phyloP scores from a whole-genome alignment of 1,140 invertebrate species.

The Orchestia grillus region DNA sequence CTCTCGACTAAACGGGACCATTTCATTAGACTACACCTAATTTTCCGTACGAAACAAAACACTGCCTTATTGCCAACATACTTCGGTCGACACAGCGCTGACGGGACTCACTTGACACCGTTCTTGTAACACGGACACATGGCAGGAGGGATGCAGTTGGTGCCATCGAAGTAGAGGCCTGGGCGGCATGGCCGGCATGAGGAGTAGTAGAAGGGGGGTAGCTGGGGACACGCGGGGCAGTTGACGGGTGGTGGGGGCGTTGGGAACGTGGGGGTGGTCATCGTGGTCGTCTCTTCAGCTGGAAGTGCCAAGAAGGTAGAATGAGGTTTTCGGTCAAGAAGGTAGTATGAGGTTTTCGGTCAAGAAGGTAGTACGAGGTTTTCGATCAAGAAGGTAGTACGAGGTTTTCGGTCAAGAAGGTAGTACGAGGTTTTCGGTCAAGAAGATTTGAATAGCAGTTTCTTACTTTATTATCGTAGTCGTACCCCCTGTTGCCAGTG shows the following conservation, averaged over 20 bases:
- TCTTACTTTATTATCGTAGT: too few relatives aligned
- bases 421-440: too few relatives aligned
- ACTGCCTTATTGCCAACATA: not conserved
- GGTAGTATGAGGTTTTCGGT: too few relatives aligned
- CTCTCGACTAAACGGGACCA: not conserved
- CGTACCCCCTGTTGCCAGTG: too few relatives aligned
- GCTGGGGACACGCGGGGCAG: conserved; percentile 73
- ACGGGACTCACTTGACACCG: conserved; percentile 77
- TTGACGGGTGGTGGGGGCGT: conserved; percentile 69
- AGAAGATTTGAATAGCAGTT: too few relatives aligned
- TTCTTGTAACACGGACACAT: conserved; percentile 83
- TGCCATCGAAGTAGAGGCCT: conserved; percentile 79
- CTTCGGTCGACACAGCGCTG: not conserved
- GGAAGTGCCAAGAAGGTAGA: not conserved
- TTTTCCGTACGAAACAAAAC: not conserved
- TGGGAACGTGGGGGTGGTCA: conserved; percentile 62
- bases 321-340: not conserved
- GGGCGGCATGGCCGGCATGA: conserved; percentile 70
- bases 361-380: too few relatives aligned
- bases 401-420: too few relatives aligned
- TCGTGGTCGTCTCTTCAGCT: conserved; percentile 67
- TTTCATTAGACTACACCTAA: not conserved
- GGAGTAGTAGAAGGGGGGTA: conserved; percentile 67
- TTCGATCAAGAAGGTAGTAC: too few relatives aligned
- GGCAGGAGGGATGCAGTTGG: conserved; percentile 77